phyloP scores from a whole-genome alignment of 2,113 vertebrate genomes.

The Peromyscus maniculatus region DNA sequence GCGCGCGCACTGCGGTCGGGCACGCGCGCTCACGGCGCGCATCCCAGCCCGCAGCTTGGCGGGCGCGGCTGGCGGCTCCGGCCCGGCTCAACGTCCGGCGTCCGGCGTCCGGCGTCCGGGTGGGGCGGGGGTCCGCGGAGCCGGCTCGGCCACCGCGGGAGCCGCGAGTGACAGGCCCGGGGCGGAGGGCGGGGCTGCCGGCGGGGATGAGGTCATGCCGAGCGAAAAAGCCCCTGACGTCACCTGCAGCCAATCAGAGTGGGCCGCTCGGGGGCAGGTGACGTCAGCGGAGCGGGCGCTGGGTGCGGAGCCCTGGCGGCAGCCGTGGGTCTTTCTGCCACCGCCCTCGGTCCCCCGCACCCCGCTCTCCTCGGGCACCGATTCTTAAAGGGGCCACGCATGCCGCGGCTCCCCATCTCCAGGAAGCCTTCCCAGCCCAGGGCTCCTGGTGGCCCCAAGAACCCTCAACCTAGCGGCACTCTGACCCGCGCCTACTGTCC shows the following conservation, averaged over 20 bases:
- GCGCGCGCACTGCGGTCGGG: constrained; percentile 74
- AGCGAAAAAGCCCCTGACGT: constrained; percentile 91
- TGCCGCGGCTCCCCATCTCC: neutral
- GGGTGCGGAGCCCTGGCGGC: constrained; percentile 63
- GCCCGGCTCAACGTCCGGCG: constrained; percentile 43
- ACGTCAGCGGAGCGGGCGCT: constrained; percentile 88
- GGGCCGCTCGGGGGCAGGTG: constrained; percentile 87
- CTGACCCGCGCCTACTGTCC: neutral
- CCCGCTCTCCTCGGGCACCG: neutral
- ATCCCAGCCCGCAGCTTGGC: constrained; percentile 75
- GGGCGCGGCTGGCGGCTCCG: constrained; percentile 72
- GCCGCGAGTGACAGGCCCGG: constrained; percentile 79
- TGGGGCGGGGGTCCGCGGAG: constrained; percentile 69
- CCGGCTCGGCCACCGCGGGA: constrained; percentile 56
- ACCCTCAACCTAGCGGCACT: too few species aligned
- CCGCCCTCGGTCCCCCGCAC: constrained; percentile 58
- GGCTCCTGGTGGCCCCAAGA: neutral
- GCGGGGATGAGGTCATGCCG: constrained; percentile 94
- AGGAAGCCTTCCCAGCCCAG: constrained; percentile 37
- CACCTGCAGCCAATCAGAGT: constrained; percentile 94
- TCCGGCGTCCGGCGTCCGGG: constrained; percentile 32
- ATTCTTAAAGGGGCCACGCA: constrained; percentile 75
- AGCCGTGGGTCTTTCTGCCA: constrained; percentile 20
- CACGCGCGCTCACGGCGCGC: constrained; percentile 74
- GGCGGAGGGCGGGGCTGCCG: constrained; percentile 74